These are phyloP conservation scores for Forbesichthys papilliferus DNA, from an alignment of 2,113 vertebrate genomes.

Conservation along the genomic window DNA sequence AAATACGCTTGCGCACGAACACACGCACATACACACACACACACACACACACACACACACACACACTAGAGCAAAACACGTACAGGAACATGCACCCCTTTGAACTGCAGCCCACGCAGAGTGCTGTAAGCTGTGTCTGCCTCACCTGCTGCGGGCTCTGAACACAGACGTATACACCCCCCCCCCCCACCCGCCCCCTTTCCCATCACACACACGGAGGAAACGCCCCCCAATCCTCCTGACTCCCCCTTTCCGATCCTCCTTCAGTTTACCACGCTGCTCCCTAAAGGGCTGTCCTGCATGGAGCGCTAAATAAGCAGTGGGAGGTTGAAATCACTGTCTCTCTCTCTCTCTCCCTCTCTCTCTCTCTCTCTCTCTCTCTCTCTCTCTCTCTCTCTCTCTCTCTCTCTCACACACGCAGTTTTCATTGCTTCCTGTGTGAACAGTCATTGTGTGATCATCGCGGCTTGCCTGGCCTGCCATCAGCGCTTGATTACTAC, in stretches of 20 bases:
- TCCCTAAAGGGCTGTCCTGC: conserved; percentile 16
- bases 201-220: neutral
- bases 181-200: neutral
- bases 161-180: conserved; percentile 19
- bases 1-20: no score
- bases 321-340: neutral
- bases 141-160: conserved; percentile 48
- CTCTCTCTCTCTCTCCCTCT: no score
- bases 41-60: conserved; percentile 25
- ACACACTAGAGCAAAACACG: neutral
- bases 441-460: neutral
- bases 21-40: neutral
- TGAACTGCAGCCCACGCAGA: conserved; percentile 41
- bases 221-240: no score
- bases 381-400: no score
- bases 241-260: neutral
- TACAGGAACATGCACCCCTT: conserved; percentile 27
- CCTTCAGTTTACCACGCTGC: conserved; percentile 11
- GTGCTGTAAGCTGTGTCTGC: conserved; percentile 19
- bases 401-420: neutral
- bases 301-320: conserved; percentile 16
- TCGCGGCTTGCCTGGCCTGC: neutral
- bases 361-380: no score
- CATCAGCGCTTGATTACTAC: conserved; percentile 7
- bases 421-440: neutral